Evolutionary conservation across 2,113 vertebrate genomes (phyloP).

Genomic region (Urocitellus parryii): DNA sequence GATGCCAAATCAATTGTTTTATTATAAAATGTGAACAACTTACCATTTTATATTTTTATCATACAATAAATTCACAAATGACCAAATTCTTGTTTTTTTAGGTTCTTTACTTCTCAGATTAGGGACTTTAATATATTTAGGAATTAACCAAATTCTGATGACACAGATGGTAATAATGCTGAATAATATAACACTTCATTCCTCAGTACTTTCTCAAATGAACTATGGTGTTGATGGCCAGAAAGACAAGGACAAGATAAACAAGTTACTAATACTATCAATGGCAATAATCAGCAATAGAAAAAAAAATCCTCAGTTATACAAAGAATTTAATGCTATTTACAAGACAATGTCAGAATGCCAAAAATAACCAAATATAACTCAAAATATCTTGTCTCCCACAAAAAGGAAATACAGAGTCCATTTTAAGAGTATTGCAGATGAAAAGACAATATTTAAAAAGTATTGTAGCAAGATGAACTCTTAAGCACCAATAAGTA

Average conservation of each 20-base stretch:
- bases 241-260: conserved; percentile 15
- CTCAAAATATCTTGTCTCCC: conserved; percentile 29
- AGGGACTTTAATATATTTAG: background rate
- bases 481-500: background rate
- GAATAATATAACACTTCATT: conserved; percentile 53
- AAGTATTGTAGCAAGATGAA: background rate
- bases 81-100: conserved; percentile 42
- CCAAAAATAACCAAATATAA: conserved; percentile 55
- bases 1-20: conserved; percentile 40
- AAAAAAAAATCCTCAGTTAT: background rate
- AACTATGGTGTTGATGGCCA: background rate
- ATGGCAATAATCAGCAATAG: background rate
- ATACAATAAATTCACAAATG: conserved; percentile 6
- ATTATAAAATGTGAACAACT: conserved; percentile 43
- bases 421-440: background rate
- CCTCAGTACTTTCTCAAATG: conserved; percentile 10
- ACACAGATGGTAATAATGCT: background rate
- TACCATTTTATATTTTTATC: conserved; percentile 5
- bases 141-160: conserved; percentile 45
- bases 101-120: conserved; percentile 14
- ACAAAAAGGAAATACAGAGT: conserved; percentile 46
- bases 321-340: conserved; percentile 10
- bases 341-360: conserved; percentile 31
- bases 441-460: too few species aligned
- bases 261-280: background rate